Evolutionary conservation across 2,888 invertebrate species (phyloP), one percentile per base, ranked within the genome.

Genomic region (Drymonia ruficornis): DNA sequence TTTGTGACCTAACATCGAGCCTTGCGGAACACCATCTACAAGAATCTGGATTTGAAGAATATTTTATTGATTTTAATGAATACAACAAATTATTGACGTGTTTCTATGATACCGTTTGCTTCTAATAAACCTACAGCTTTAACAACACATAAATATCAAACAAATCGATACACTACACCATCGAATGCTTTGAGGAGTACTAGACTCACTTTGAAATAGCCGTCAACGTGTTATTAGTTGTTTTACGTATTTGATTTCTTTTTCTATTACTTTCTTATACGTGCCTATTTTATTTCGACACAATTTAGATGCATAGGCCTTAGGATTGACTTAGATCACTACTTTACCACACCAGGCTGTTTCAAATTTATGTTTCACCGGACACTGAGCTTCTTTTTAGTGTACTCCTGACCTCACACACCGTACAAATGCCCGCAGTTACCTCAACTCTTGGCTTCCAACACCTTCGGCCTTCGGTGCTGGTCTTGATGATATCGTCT

Each of bases 401-500:
- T 85, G 84, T 87, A 91, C 89, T 90, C 91, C 92, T 89, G 88
- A 91, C 89, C 87, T 87, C 83, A 92, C 86, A 91, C 91, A 91
- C 86, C 89, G 86, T 88, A 91, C 91, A 92, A 86, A 89, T 91
- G 91, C 91, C 91, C 91, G 91, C 91, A 92, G 91, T 91, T 91
- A 91, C 91, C 91, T 89, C 80, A 89, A 91, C 90, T 91, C 89
- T 92, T 89, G 86, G 91, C 92, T 91, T 91, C 84, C 81, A 76
- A 90, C 90, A 91, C 89, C 85, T 91, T 88, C 86, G 81, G 83
- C 88, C 87, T 87, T 89, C 87, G 84, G 82, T 84, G 81, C 85
- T 81, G 77, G 84, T 83, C 83, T 81, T 65, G 83, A 83, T 77
- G 80, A 75, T 84, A 79, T 67, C 58, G 55, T 64, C 52, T 65